Base-by-base conservation (phyloP, 2,888 invertebrate genomes). In the Nezara viridula region DNA sequence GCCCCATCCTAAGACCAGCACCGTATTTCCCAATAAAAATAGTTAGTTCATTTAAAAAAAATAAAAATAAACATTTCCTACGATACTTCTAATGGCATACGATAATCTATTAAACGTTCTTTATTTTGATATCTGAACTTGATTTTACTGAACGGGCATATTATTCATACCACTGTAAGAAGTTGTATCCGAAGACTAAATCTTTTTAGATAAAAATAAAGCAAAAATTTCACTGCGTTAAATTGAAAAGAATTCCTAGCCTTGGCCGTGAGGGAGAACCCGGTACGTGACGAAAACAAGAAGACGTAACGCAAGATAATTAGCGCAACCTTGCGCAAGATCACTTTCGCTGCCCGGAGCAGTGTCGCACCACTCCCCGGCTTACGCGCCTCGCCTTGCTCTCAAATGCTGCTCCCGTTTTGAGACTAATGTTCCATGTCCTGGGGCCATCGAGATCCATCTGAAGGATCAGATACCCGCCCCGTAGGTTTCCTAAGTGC, bases 371-470 rank as follows among this genome's bases (percentile, higher is more conserved):
- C 77, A 77, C 77, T 40, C 77, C 77, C 77, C 77, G 40, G 3
- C 40, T 77, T 77, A 77, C 77, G 77, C 77, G 40, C 21, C 40
- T 77, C 77, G 37, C 77, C 77, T 77, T 44, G 77, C 40, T 24
- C 77, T 77, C 24, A 40, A 77, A 77, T 77, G 37, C 16, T 77
- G 77, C 77, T 77, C 77, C 77, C 37, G 77, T 40, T 77, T 44
- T 44, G 40, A 77, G 77, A 44, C 77, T 44, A 44, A 44, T 40
- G 77, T 24, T 44, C 77, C 77, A 77, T 77, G 77, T 77, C 77
- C 77, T 40, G 24, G 40, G 77, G 77, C 77, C 77, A 77, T 77
- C 77, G 40, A 77, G 60, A 77, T 77, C 40, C 77, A 77, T 77
- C 77, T 40, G 4, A 77, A 40, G 77, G 77, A 77, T 44, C 77